These are phyloP conservation scores for Luscinia luscinia DNA, from an alignment of 2,797 vertebrate species.

Conservation along the genomic window DNA sequence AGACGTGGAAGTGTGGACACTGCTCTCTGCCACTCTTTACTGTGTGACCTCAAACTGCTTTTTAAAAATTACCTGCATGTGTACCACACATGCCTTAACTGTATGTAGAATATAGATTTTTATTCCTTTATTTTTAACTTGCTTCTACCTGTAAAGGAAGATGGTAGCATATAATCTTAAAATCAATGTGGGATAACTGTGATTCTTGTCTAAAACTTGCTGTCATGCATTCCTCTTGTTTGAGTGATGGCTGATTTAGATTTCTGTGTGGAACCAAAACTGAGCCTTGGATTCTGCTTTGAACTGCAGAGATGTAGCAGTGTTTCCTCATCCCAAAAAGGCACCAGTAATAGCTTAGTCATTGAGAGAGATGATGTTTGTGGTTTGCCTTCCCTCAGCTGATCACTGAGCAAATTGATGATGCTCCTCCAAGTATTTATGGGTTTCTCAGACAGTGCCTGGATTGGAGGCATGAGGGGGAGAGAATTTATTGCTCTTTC, in stretches of 20 bases:
- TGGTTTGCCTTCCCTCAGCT: background rate
- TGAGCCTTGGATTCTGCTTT: background rate
- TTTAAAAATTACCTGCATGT: background rate
- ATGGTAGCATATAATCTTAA: background rate
- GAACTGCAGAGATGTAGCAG: background rate
- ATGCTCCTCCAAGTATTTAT: background rate
- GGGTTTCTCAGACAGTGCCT: background rate
- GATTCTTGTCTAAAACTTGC: background rate
- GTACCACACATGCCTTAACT: background rate
- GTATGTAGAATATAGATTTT: background rate
- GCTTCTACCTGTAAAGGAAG: background rate
- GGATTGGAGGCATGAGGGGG: background rate
- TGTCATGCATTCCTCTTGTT: background rate
- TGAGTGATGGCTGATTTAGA: background rate
- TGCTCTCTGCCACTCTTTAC: background rate
- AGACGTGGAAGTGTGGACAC: too few species aligned
- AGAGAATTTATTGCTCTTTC: background rate
- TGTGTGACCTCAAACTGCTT: background rate
- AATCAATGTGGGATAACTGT: background rate
- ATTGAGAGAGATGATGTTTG: background rate
- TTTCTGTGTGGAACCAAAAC: background rate
- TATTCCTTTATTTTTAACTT: background rate
- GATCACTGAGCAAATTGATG: background rate
- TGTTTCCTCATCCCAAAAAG: background rate
- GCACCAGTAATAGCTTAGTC: background rate